phyloP scores from a whole-genome alignment of 1,140 invertebrate species.

The Papilio aristodemus region DNA sequence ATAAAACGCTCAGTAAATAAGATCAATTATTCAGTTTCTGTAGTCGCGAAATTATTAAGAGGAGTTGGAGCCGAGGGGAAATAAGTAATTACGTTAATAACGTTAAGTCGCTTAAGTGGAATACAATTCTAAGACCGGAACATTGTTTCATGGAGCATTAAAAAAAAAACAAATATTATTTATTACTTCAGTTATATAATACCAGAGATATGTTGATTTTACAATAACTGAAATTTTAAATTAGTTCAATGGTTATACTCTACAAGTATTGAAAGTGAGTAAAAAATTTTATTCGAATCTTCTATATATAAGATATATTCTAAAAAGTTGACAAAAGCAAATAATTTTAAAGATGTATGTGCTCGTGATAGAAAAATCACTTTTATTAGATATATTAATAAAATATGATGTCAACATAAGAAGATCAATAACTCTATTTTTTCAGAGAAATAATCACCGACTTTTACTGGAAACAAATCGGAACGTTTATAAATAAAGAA shows the following conservation, averaged over 20 bases:
- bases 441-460: background rate
- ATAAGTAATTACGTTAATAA: conserved; percentile 22
- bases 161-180: no score
- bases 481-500: background rate
- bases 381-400: background rate
- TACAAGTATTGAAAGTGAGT: no score
- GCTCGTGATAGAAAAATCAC: background rate
- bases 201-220: background rate
- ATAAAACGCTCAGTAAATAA: conserved; percentile 5
- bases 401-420: background rate
- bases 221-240: background rate
- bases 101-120: background rate
- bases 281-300: no score
- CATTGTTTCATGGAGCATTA: conserved; percentile 7
- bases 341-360: no score
- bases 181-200: no score
- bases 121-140: conserved; percentile 16
- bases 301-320: no score
- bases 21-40: conserved; percentile 11
- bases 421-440: background rate
- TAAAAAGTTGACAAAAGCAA: no score
- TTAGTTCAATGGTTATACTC: no score
- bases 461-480: conserved; percentile 8
- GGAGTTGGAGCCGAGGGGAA: background rate
- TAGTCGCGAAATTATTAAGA: conserved; percentile 8